Conservation (phyloP, 2,888 invertebrate species). For the Xanthia togata region DNA sequence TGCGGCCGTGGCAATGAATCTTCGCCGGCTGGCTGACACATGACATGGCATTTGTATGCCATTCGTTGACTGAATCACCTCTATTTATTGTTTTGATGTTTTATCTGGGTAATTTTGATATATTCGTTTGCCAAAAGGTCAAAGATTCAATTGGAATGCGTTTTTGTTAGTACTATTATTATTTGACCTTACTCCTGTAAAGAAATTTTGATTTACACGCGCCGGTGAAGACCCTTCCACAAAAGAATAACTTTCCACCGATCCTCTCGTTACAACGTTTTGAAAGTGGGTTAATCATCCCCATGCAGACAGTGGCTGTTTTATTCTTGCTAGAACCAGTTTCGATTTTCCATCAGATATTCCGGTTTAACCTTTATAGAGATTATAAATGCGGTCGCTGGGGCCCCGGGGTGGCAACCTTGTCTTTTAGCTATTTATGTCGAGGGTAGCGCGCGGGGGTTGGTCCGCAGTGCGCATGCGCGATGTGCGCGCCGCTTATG, state of each 20-base stretch:
- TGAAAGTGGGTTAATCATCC: constrained; percentile 67
- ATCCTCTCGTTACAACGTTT: constrained; percentile 51
- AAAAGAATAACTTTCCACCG: constrained; percentile 10
- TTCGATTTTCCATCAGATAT: constrained; percentile 86
- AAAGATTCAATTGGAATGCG: constrained; percentile 6
- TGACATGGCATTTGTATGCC: constrained; percentile 72
- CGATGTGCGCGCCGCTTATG: constrained; percentile 83
- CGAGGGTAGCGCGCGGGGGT: constrained; percentile 85
- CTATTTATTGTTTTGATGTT: constrained; percentile 52
- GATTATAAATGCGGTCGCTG: constrained; percentile 89
- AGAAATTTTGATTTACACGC: background rate
- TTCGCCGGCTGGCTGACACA: constrained; percentile 69
- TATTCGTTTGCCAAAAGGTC: constrained; percentile 11
- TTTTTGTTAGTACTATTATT: constrained; percentile 13
- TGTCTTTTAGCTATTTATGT: constrained; percentile 90
- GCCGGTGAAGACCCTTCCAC: background rate
- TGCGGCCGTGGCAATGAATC: constrained; percentile 83
- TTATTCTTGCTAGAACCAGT: constrained; percentile 78
- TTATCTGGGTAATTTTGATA: constrained; percentile 23
- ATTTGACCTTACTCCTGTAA: background rate
- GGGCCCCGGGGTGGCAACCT: constrained; percentile 89
- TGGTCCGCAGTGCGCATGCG: constrained; percentile 84
- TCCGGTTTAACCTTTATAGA: constrained; percentile 89
- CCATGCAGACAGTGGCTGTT: constrained; percentile 71
- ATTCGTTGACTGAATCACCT: constrained; percentile 64